Evolutionary conservation across 2,797 vertebrate genomes (phyloP).

Genomic region (Parauchenoglanis ngamensis): DNA sequence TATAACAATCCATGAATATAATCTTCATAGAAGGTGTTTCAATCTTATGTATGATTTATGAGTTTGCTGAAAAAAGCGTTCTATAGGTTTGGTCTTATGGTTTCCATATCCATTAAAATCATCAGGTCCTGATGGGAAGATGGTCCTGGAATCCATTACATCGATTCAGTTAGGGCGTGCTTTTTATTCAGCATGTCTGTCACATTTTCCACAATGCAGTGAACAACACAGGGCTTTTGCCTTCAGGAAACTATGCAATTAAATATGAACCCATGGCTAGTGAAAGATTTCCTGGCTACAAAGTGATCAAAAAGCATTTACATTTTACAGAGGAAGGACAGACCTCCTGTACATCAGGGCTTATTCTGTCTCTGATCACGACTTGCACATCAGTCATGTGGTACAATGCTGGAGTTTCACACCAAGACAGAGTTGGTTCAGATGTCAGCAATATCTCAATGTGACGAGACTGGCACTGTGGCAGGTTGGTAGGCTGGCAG

Average conservation of each 20-base stretch:
- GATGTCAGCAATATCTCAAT: constrained; percentile 31
- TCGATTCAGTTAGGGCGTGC: background rate
- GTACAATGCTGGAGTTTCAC: constrained; percentile 16
- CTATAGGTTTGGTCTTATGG: background rate
- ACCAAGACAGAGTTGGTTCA: constrained; percentile 39
- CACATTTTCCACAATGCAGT: constrained; percentile 18
- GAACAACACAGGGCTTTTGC: constrained; percentile 1
- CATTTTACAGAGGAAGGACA: background rate
- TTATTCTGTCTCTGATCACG: background rate
- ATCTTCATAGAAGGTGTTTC: background rate
- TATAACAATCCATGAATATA: background rate
- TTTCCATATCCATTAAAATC: background rate
- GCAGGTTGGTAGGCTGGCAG: constrained; percentile 37
- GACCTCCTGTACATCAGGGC: background rate
- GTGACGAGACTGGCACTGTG: constrained; percentile 30
- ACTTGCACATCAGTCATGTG: constrained; percentile 19
- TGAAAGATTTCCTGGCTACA: background rate
- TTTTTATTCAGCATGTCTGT: background rate
- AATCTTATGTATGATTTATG: background rate
- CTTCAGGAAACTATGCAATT: background rate
- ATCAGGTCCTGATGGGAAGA: background rate
- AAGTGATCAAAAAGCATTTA: background rate
- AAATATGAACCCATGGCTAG: background rate
- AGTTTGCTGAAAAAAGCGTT: background rate
- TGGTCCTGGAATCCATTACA: background rate